phyloP scores from a whole-genome alignment of 2,797 vertebrate species.

The Chaunax sp. region DNA sequence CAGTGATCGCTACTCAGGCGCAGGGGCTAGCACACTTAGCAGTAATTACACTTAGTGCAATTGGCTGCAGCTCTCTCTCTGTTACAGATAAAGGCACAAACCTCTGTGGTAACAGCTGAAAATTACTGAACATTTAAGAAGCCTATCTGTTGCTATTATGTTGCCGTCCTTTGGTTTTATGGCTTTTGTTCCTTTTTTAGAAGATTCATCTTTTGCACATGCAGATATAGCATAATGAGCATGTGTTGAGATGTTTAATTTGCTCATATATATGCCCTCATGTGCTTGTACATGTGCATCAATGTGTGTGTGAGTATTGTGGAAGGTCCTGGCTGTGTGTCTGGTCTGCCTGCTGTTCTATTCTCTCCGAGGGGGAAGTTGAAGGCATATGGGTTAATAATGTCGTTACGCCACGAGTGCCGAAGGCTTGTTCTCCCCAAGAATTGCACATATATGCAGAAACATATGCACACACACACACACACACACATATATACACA shows the following conservation, averaged over 20 bases:
- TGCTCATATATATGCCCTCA: neutral
- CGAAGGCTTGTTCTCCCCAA: constrained; percentile 51
- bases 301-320: constrained; percentile 21
- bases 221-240: constrained; percentile 2
- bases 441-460: constrained; percentile 21
- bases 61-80: constrained; percentile 40
- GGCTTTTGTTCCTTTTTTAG: constrained; percentile 8
- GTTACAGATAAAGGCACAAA: constrained; percentile 43
- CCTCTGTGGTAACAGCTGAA: constrained; percentile 30
- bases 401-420: constrained; percentile 55
- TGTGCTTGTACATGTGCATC: constrained; percentile 22
- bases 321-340: constrained; percentile 38
- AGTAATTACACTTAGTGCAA: constrained; percentile 67
- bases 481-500: constrained; percentile 24
- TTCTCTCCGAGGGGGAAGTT: constrained; percentile 37
- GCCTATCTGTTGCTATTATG: constrained; percentile 32
- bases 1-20: constrained; percentile 52
- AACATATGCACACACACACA: constrained; percentile 23
- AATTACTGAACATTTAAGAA: constrained; percentile 26
- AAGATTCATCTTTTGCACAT: neutral
- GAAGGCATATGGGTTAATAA: constrained; percentile 73
- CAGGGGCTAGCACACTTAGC: constrained; percentile 57
- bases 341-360: constrained; percentile 48
- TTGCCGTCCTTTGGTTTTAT: neutral
- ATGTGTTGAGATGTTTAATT: constrained; percentile 7